These are phyloP conservation scores for Rhadinocentrus ornatus DNA, from an alignment of 2,797 vertebrate species.

Conservation along the genomic window DNA sequence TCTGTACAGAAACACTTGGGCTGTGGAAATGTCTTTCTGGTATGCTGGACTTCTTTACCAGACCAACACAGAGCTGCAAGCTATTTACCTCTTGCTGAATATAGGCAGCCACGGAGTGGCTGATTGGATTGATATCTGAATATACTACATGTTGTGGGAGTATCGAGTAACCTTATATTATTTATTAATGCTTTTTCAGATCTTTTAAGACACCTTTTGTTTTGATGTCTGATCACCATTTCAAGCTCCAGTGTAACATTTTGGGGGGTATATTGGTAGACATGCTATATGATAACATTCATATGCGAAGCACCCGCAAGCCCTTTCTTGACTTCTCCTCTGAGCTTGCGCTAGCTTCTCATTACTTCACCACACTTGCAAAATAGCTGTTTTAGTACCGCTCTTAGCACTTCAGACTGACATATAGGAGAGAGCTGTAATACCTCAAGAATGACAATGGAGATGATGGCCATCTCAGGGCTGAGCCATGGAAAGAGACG, in stretches of 20 bases:
- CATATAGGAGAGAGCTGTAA: background rate
- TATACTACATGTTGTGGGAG: conserved; percentile 27
- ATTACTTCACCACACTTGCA: background rate
- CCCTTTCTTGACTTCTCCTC: background rate
- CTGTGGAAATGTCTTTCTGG: conserved; percentile 44
- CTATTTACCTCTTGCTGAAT: conserved; percentile 59
- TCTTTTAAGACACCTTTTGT: background rate
- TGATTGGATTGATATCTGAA: conserved; percentile 38
- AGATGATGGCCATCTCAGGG: conserved; percentile 94
- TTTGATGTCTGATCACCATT: background rate
- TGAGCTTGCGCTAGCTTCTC: background rate
- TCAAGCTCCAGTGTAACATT: background rate
- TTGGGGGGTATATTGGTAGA: background rate
- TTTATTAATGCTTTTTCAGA: background rate
- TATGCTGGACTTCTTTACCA: conserved; percentile 61
- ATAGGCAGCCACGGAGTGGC: conserved; percentile 45
- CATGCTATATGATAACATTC: background rate
- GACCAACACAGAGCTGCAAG: conserved; percentile 66
- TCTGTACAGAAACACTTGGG: conserved; percentile 39
- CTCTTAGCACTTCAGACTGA: conserved; percentile 1
- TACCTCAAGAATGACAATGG: conserved; percentile 97
- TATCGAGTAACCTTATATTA: background rate
- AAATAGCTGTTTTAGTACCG: background rate
- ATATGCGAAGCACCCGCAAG: too few relatives aligned
- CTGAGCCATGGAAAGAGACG: conserved; percentile 96